Base-by-base conservation (phyloP, 2,113 vertebrate species). In the Lanius collurio region DNA sequence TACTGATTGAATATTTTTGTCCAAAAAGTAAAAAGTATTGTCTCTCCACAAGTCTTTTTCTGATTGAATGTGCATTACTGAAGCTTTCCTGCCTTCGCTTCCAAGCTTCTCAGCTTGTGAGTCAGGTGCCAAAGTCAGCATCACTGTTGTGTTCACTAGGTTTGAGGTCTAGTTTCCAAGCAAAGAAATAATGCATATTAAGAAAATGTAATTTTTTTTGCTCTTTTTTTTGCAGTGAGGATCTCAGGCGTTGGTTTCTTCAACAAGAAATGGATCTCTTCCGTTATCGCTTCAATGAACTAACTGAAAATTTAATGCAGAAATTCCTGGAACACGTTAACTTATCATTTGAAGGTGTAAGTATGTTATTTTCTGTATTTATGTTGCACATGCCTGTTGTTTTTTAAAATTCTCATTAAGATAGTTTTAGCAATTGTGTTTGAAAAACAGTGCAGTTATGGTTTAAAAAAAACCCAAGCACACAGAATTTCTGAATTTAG, bases 201-300 rank as follows among this genome's bases (percentile, higher is more conserved):
- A 64, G 24, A 70, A 65, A 83, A 46, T 3, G 11, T 37, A 37
- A 30, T 64, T 31, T 12, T n/a, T 68, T 70, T 92, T 14, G 10
- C 15, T 52, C 10, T 21, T 79, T 55, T 52, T 27, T 28, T 93
- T 97, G 7, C 88, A 99, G 99, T 44, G 99, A 99, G 94, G 99
- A 99, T 78, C 98, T 99, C 68, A 98, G 99, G 42, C 98, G 99
- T 26, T 99, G 99, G 99, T 99, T 99, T 94, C 99, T 99, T 93
- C 99, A 99, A 87, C 99, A 99, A 96, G 99, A 99, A 97, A 98
- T 99, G 95, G 99, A 99, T 97, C 98, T 99, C 26, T 99, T 99
- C 86, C 98, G 98, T 46, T 99, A 98, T 24, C 99, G 99, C 79
- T 99, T 99, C 95, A 94, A 9, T n/a, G n/a, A 96, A 4, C 97